Conservation (phyloP, 2,797 vertebrate species). For the Chelmon rostratus region DNA sequence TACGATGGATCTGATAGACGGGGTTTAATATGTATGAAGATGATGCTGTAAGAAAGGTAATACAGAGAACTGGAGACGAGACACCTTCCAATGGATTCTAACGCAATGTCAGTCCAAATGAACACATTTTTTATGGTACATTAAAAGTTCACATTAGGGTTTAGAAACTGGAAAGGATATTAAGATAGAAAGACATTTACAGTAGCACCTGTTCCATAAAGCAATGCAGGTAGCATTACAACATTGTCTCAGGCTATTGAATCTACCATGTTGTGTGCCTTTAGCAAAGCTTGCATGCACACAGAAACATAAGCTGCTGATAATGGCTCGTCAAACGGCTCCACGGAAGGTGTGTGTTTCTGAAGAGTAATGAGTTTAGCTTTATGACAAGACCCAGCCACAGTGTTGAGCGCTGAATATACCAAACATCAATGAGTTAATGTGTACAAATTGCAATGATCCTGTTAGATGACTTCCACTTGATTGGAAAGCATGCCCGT, state of each 20-base stretch:
- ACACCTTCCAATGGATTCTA: slow-evolving; percentile 20
- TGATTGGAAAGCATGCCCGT: slow-evolving; percentile 33
- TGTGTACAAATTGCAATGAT: slow-evolving; percentile 43
- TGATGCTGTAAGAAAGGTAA: slow-evolving; percentile 38
- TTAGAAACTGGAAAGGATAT: slow-evolving; percentile 24
- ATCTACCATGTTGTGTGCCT: slow-evolving; percentile 5
- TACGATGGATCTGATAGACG: slow-evolving; percentile 52
- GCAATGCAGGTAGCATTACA: slow-evolving; percentile 14
- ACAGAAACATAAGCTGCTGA: slow-evolving; percentile 26
- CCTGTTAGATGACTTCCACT: slow-evolving; percentile 31
- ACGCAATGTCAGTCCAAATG: slow-evolving; percentile 21
- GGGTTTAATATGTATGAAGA: slow-evolving; percentile 54
- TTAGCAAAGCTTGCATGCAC: slow-evolving; percentile 28
- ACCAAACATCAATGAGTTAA: slow-evolving; percentile 38
- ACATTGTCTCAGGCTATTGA: slow-evolving; percentile 17
- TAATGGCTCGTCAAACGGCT: slow-evolving; percentile 18
- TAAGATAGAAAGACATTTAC: slow-evolving; percentile 27
- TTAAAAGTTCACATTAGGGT: slow-evolving; percentile 45
- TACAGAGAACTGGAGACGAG: slow-evolving; percentile 22
- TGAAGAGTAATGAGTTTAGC: slow-evolving; percentile 20
- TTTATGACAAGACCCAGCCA: neutral
- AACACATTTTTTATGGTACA: slow-evolving; percentile 26
- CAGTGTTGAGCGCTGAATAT: slow-evolving; percentile 14
- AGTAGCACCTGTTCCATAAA: slow-evolving; percentile 11
- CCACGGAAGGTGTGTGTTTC: slow-evolving; percentile 12